phyloP scores from a whole-genome alignment of 2,797 vertebrate species.

The Brotula barbata region DNA sequence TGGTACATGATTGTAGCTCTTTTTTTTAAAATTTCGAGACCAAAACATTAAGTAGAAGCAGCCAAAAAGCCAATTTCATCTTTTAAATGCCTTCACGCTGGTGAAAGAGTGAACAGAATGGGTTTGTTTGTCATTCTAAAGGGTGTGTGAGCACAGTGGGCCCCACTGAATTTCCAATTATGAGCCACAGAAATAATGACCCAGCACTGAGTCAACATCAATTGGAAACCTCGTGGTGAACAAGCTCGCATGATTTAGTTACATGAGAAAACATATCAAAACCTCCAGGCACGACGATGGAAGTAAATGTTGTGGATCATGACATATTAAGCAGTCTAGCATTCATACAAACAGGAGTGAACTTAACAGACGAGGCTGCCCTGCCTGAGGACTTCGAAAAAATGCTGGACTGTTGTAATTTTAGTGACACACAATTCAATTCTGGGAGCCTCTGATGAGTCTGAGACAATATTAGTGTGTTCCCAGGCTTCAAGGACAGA shows the following conservation, averaged over 20 bases:
- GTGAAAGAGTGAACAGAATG: slow-evolving; percentile 45
- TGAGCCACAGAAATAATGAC: slow-evolving; percentile 57
- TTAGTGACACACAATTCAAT: slow-evolving; percentile 17
- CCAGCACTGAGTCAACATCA: slow-evolving; percentile 51
- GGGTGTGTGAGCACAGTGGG: slow-evolving; percentile 46
- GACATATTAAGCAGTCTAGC: neutral
- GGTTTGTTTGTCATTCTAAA: slow-evolving; percentile 60
- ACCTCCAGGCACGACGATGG: slow-evolving; percentile 4
- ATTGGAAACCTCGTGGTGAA: slow-evolving; percentile 40
- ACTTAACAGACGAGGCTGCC: slow-evolving; percentile 33
- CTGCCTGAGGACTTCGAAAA: slow-evolving; percentile 22
- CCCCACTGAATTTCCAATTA: slow-evolving; percentile 57
- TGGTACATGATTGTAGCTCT: slow-evolving; percentile 47
- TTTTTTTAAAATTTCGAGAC: slow-evolving; percentile 47
- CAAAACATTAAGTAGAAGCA: slow-evolving; percentile 42
- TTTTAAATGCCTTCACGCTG: slow-evolving; percentile 57
- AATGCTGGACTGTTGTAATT: slow-evolving; percentile 5
- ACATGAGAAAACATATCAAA: slow-evolving; percentile 29
- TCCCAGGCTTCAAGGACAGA: too few species aligned
- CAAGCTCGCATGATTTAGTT: slow-evolving; percentile 38
- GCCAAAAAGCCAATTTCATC: slow-evolving; percentile 59
- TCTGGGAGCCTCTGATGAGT: slow-evolving; percentile 13
- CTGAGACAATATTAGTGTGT: slow-evolving; percentile 20
- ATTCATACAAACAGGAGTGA: slow-evolving; percentile 9
- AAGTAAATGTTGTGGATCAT: neutral